Conservation (phyloP, 2,797 vertebrate genomes). For the Tachyglossus aculeatus region DNA sequence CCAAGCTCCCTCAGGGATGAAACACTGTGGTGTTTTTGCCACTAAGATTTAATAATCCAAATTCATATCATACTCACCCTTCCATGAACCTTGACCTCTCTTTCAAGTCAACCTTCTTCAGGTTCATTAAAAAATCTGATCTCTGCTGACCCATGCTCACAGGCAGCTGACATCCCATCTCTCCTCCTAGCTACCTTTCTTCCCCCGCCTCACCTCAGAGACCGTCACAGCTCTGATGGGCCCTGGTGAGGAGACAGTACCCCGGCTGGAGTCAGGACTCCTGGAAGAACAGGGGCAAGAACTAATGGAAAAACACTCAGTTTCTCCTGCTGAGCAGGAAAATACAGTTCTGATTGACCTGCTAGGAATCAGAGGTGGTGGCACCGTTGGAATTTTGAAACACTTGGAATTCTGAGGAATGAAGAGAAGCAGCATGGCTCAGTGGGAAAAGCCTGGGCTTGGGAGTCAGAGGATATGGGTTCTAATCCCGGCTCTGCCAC, state of each 20-base stretch:
- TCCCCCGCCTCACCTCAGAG: neutral
- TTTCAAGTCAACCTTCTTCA: constrained; percentile 42
- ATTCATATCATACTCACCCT: constrained; percentile 23
- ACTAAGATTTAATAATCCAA: constrained; percentile 50
- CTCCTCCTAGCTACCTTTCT: constrained; percentile 32
- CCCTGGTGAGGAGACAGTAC: constrained; percentile 26
- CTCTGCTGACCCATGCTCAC: constrained; percentile 18
- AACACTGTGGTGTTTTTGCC: neutral
- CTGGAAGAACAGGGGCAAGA: neutral
- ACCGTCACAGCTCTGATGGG: constrained; percentile 7
- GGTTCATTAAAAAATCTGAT: constrained; percentile 57
- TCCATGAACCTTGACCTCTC: constrained; percentile 47
- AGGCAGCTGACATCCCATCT: neutral
- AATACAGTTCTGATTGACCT: constrained; percentile 33
- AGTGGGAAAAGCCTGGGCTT: no score
- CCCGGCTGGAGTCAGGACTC: neutral
- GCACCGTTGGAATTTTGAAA: constrained; percentile 32
- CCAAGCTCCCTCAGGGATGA: no score
- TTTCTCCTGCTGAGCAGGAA: constrained; percentile 28
- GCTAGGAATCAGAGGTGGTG: constrained; percentile 24
- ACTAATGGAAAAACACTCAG: constrained; percentile 21
- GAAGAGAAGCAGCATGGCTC: no score
- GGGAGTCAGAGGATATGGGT: no score
- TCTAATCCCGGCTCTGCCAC: no score
- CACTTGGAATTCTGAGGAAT: constrained; percentile 9